Percentiles rank a stretch among this genome's conserved stretches.
Conservation (phyloP, 2,888 invertebrate genomes). For the Carpatolechia fugitivella region DNA sequence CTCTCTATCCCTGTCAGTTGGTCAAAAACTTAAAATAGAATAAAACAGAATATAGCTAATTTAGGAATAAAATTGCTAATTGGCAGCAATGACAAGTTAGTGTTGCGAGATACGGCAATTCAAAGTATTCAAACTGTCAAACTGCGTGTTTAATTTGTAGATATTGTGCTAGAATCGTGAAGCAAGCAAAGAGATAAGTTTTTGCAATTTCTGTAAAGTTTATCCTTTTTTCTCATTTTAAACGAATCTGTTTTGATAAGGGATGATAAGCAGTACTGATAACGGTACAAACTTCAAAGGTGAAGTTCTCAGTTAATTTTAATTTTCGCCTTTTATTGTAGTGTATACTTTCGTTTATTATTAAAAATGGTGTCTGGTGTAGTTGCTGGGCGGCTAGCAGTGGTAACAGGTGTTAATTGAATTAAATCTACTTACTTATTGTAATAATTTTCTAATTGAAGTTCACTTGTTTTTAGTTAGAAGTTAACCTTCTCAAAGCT, state of each 20-base stretch:
- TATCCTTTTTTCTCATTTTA: background rate
- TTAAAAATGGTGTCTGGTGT: conserved; percentile 56
- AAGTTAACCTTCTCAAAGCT: background rate
- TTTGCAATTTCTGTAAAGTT: too few species aligned
- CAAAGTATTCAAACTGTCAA: too few species aligned
- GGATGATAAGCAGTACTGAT: background rate
- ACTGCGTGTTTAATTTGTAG: too few species aligned
- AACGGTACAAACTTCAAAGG: conserved; percentile 42
- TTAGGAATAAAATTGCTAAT: too few species aligned
- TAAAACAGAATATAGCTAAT: too few species aligned
- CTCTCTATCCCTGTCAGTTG: too few species aligned
- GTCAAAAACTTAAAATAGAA: too few species aligned
- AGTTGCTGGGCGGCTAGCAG: conserved; percentile 61
- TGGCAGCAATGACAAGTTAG: too few species aligned
- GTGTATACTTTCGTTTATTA: conserved; percentile 1
- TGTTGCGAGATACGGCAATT: too few species aligned
- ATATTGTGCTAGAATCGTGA: too few species aligned
- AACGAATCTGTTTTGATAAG: background rate
- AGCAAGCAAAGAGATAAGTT: too few species aligned
- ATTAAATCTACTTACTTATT: background rate
- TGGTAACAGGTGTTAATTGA: conserved; percentile 59
- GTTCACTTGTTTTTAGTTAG: background rate
- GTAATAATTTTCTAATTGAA: background rate
- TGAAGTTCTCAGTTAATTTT: conserved; percentile 7
- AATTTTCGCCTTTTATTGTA: background rate